Percentiles rank a stretch among this genome's conserved stretches.
phyloP scores from a whole-genome alignment of 2,888 invertebrate species.

The Anoplius nigerrimus region DNA sequence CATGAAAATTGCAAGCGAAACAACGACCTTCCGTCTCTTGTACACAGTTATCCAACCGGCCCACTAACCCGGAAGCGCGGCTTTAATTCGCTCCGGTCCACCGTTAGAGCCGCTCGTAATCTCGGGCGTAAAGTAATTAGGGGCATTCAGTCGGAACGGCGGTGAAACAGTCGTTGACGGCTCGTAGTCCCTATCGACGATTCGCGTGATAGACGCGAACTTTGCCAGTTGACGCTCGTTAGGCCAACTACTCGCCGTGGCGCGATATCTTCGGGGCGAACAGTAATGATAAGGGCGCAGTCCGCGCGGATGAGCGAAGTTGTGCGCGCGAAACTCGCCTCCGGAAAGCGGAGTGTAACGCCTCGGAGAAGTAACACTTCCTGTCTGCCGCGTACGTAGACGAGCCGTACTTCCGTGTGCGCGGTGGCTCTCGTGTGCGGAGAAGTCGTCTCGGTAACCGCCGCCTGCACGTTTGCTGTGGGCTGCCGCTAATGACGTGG shows the following conservation, averaged over 20 bases:
- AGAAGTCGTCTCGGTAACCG: slow-evolving; percentile 13
- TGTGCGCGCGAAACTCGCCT: slow-evolving; percentile 36
- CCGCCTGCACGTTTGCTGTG: too few relatives aligned
- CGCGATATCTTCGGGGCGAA: slow-evolving; percentile 37
- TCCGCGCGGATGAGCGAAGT: slow-evolving; percentile 49
- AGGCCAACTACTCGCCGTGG: slow-evolving; percentile 31
- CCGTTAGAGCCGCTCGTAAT: too few relatives aligned
- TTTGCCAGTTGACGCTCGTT: slow-evolving; percentile 51
- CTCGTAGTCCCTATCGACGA: slow-evolving; percentile 7
- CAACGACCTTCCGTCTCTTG: too few relatives aligned
- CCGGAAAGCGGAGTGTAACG: slow-evolving; percentile 37
- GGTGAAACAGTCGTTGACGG: too few relatives aligned
- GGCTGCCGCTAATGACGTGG: too few relatives aligned
- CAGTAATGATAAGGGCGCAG: slow-evolving; percentile 47
- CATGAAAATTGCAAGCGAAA: too few relatives aligned
- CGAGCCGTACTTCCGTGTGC: not conserved
- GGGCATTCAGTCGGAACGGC: too few relatives aligned
- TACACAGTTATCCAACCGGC: too few relatives aligned
- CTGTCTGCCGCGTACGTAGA: slow-evolving; percentile 21
- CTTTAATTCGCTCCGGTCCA: too few relatives aligned
- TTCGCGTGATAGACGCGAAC: slow-evolving; percentile 47
- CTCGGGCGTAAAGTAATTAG: too few relatives aligned
- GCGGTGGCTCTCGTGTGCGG: not conserved
- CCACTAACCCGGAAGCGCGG: too few relatives aligned
- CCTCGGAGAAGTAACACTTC: slow-evolving; percentile 17